A percentile compares a stretch with the other conserved stretches of the same genome.
These are phyloP conservation scores for Nomada flava DNA, from an alignment of 2,888 invertebrate genomes.

Conservation along the genomic window DNA sequence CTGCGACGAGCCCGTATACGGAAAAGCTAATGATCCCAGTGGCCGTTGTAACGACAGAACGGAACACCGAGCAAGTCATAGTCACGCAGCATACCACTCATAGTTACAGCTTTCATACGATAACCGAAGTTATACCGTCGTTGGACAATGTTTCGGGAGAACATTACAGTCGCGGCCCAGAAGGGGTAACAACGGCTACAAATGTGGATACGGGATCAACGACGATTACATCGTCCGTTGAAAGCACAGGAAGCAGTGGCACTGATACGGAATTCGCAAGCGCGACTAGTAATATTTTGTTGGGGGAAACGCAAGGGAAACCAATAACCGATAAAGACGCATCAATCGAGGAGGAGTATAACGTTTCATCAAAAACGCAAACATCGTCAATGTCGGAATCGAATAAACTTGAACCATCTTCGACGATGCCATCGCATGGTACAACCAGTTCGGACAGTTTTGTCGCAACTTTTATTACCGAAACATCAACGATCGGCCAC, in stretches of 20 bases:
- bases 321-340: neutral
- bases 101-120: slow-evolving; percentile 14
- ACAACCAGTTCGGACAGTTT: neutral
- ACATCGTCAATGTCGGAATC: neutral
- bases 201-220: neutral
- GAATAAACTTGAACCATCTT: neutral
- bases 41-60: slow-evolving; percentile 79
- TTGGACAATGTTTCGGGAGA: neutral
- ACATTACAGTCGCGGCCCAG: neutral
- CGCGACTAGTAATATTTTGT: too few relatives aligned
- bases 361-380: neutral
- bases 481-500: neutral
- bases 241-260: neutral
- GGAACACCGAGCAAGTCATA: slow-evolving; percentile 52
- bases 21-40: slow-evolving; percentile 82
- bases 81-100: slow-evolving; percentile 1
- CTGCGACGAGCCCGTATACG: slow-evolving; percentile 42
- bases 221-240: neutral
- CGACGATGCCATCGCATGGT: neutral
- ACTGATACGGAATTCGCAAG: too few relatives aligned
- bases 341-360: neutral
- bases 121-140: neutral
- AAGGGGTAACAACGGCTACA: neutral
- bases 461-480: neutral
- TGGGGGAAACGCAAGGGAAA: neutral